Conservation (phyloP, 2,113 vertebrate species). For the Gambusia affinis region DNA sequence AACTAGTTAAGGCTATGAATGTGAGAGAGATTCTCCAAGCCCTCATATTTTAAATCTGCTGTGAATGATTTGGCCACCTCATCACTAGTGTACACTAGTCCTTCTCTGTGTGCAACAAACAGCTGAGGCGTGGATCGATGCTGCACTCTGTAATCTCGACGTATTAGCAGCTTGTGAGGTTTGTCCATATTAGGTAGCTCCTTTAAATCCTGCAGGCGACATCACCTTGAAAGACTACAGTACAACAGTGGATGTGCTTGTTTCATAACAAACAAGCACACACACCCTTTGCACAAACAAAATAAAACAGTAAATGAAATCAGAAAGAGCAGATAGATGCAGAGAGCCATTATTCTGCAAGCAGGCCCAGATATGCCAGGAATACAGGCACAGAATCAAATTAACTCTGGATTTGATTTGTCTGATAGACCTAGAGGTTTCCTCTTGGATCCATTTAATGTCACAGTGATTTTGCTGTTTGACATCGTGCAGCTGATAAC, state of each 20-base stretch:
- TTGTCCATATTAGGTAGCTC: constrained; percentile 36
- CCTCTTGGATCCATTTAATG: constrained; percentile 69
- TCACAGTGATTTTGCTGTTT: constrained; percentile 45
- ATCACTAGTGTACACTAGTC: constrained; percentile 21
- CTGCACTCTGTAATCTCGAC: constrained; percentile 17
- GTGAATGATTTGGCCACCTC: constrained; percentile 37
- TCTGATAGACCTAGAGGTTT: constrained; percentile 67
- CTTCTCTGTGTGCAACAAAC: background rate
- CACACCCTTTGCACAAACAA: constrained; percentile 38
- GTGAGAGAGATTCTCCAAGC: background rate
- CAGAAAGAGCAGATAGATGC: constrained; percentile 64
- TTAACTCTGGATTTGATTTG: constrained; percentile 73
- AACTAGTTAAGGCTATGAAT: constrained; percentile 19
- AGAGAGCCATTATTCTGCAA: constrained; percentile 67
- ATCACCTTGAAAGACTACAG: constrained; percentile 56
- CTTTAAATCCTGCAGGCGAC: constrained; percentile 24
- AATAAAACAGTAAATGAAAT: constrained; percentile 69
- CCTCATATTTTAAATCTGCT: constrained; percentile 22
- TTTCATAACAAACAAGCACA: constrained; percentile 50
- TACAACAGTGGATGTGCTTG: constrained; percentile 1
- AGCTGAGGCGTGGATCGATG: constrained; percentile 42
- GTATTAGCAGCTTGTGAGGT: constrained; percentile 29
- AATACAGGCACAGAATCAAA: constrained; percentile 71
- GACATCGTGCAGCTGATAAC: constrained; percentile 45
- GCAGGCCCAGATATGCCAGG: constrained; percentile 74